Conservation (phyloP, 64 coral and sea anemone species). For the Montipora capricornis region DNA sequence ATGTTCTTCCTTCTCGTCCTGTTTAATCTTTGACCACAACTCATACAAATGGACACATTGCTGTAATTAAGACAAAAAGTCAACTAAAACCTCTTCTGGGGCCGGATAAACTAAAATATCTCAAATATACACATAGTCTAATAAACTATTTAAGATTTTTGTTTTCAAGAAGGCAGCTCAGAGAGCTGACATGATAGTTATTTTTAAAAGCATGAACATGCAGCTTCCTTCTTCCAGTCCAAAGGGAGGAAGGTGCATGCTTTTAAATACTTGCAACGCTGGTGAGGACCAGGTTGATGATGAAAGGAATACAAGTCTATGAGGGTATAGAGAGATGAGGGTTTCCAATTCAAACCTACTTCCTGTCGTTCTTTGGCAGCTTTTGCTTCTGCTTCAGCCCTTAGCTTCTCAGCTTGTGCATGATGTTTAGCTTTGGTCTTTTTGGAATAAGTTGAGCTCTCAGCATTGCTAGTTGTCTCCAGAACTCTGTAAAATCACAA, state of each 20-base stretch:
- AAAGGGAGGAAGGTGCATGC: too few relatives aligned
- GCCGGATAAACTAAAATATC: too few relatives aligned
- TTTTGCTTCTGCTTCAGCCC: slow-evolving; percentile 70
- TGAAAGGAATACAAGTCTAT: too few relatives aligned
- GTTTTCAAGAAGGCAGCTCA: too few relatives aligned
- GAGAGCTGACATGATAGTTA: too few relatives aligned
- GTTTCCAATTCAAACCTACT: slow-evolving; percentile 1
- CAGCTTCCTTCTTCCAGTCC: too few relatives aligned
- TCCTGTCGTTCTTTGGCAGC: slow-evolving; percentile 82
- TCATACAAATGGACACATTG: slow-evolving; percentile 74
- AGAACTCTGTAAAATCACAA: slow-evolving; percentile 7
- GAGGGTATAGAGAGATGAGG: neutral
- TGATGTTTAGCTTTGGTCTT: slow-evolving; percentile 56
- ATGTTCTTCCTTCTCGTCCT: slow-evolving; percentile 79
- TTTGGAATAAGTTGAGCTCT: slow-evolving; percentile 61
- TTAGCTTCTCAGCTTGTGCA: slow-evolving; percentile 50
- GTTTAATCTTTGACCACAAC: slow-evolving; percentile 86
- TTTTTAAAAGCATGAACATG: too few relatives aligned
- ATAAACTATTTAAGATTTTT: too few relatives aligned
- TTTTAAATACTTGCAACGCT: too few relatives aligned
- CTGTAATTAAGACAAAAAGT: slow-evolving; percentile 13
- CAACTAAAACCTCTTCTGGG: neutral
- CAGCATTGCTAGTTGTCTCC: slow-evolving; percentile 53
- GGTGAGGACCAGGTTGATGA: too few relatives aligned
- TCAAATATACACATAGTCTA: too few relatives aligned